A percentile compares a stretch with the other conserved stretches of the same genome.
These are phyloP conservation scores for Nanorana parkeri DNA, from an alignment of 2,113 vertebrate genomes.

Conservation along the genomic window DNA sequence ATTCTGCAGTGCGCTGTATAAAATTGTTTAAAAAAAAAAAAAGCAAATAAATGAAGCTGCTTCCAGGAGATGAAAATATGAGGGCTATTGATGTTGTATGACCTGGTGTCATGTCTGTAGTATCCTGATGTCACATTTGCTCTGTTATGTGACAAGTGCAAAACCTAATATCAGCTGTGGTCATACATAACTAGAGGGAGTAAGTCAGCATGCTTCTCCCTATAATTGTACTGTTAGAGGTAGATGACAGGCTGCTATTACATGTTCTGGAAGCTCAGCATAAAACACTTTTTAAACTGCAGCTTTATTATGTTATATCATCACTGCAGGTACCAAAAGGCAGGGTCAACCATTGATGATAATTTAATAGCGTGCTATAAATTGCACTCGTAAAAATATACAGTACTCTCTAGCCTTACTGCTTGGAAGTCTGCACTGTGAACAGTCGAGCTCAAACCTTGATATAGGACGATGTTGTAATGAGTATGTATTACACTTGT, in stretches of 20 bases:
- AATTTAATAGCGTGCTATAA: background rate
- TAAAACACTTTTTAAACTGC: slow-evolving; percentile 22
- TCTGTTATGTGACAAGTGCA: background rate
- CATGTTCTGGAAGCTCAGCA: slow-evolving; percentile 1
- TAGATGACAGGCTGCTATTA: slow-evolving; percentile 34
- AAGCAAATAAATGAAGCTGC: background rate
- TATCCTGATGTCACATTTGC: background rate
- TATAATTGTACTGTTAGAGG: slow-evolving; percentile 26
- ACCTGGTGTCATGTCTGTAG: background rate
- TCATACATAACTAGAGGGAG: background rate
- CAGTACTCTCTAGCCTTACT: no score
- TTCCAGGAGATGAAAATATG: background rate
- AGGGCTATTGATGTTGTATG: background rate
- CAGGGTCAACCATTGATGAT: background rate
- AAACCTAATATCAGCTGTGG: background rate
- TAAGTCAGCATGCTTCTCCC: background rate
- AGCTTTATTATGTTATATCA: background rate
- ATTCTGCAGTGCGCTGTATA: no score
- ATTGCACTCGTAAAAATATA: background rate
- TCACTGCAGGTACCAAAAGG: background rate
- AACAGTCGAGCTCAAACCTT: no score
- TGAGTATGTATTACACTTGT: no score
- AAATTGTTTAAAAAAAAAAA: background rate
- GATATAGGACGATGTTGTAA: no score
- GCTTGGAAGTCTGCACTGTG: no score